phyloP scores from a whole-genome alignment of 1,140 invertebrate species.

The Drosophila novamexicana region DNA sequence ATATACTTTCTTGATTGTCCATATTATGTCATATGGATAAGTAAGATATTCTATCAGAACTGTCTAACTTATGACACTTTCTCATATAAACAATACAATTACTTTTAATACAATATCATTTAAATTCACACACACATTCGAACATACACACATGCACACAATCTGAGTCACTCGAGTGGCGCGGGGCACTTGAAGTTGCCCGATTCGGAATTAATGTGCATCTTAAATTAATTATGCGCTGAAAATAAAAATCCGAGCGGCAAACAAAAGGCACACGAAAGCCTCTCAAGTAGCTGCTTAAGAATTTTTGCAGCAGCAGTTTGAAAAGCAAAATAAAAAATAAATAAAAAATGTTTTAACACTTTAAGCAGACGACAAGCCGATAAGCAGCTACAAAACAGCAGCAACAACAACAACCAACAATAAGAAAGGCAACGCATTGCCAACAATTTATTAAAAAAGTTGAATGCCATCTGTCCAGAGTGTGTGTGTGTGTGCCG shows the following conservation, averaged over 20 bases:
- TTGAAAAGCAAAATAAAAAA: conserved; percentile 28
- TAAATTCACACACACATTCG: neutral
- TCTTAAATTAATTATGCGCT: conserved; percentile 77
- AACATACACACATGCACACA: too few species aligned
- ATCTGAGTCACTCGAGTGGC: conserved; percentile 57
- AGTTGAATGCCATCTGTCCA: conserved; percentile 68
- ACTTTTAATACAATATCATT: conserved; percentile 1
- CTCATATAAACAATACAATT: neutral
- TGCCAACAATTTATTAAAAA: conserved; percentile 68
- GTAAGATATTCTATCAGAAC: neutral
- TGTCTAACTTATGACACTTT: conserved; percentile 5
- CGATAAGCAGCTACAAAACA: conserved; percentile 75
- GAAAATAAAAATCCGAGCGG: conserved; percentile 63
- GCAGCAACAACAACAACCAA: conserved; percentile 28
- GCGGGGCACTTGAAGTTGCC: conserved; percentile 58
- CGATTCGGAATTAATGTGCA: conserved; percentile 68
- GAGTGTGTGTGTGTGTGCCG: conserved; percentile 7
- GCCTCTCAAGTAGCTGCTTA: conserved; percentile 67
- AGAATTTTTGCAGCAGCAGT: conserved; percentile 38
- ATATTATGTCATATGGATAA: too few species aligned
- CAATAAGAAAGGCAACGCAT: conserved; percentile 34
- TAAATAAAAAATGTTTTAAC: conserved; percentile 63
- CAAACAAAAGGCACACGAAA: conserved; percentile 66
- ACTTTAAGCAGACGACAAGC: conserved; percentile 75
- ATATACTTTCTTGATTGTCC: too few species aligned